phyloP scores from a whole-genome alignment of 2,888 invertebrate species.

The Nymphalis urticae region DNA sequence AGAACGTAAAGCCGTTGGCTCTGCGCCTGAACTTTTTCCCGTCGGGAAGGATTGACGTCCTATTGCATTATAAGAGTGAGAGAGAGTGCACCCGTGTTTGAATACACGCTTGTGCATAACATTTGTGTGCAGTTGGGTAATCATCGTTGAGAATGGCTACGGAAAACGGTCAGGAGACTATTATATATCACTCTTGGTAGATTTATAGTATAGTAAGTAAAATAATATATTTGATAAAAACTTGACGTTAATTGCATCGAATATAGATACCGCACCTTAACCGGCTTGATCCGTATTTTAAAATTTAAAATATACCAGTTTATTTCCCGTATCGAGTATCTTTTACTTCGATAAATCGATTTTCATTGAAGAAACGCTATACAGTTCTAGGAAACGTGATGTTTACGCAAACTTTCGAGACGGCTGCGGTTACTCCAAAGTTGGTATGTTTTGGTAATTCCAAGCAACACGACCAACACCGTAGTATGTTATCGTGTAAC shows the following conservation, averaged over 20 bases:
- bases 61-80: too few species aligned
- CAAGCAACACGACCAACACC: neutral
- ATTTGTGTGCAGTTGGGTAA: too few species aligned
- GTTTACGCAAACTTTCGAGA: constrained; percentile 27
- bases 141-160: too few species aligned
- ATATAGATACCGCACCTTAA: neutral
- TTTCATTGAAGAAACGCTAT: constrained; percentile 19
- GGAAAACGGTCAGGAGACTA: too few species aligned
- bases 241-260: neutral
- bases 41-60: too few species aligned
- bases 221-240: too few species aligned
- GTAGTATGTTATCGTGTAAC: neutral
- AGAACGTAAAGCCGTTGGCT: too few species aligned
- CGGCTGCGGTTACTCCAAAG: constrained; percentile 13
- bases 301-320: constrained; percentile 2
- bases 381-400: constrained; percentile 24
- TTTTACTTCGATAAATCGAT: constrained; percentile 12
- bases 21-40: too few species aligned
- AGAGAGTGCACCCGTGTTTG: too few species aligned
- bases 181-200: too few species aligned
- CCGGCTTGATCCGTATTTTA: neutral
- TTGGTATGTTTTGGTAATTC: neutral
- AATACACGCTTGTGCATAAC: too few species aligned
- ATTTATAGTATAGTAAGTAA: neutral
- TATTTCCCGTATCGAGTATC: constrained; percentile 4